Conservation (phyloP, 2,888 invertebrate genomes). For the Hyalella azteca region DNA sequence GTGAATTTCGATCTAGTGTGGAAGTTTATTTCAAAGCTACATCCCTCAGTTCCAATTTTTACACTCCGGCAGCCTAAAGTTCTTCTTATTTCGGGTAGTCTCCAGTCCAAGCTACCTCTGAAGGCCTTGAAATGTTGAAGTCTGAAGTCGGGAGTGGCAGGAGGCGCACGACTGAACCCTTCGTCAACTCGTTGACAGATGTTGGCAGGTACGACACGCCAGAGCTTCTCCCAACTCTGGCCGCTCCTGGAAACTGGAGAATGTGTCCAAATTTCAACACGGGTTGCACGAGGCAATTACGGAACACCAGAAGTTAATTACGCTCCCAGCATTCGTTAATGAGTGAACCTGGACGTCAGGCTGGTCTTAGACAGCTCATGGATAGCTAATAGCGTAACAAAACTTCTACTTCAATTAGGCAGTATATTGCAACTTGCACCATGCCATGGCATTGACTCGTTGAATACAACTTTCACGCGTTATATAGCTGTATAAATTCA, state of each 20-base stretch:
- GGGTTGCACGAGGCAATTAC: constrained; percentile 26
- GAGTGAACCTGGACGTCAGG: background rate
- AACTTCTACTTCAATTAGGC: no score
- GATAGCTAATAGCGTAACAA: background rate
- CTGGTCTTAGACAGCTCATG: background rate
- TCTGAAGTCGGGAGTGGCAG: background rate
- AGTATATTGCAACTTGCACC: no score
- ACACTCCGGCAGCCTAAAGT: no score
- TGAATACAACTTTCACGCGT: no score
- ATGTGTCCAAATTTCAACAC: constrained; percentile 17
- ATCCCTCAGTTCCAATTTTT: no score
- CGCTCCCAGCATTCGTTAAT: constrained; percentile 1
- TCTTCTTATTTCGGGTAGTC: no score
- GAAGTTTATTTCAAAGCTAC: no score
- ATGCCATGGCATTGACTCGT: no score
- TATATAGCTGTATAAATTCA: no score
- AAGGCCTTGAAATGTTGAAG: background rate
- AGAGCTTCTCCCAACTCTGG: background rate
- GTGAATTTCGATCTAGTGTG: no score
- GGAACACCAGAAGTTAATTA: constrained; percentile 8
- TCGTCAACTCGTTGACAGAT: constrained; percentile 30
- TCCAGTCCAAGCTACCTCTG: no score
- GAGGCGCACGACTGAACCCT: background rate
- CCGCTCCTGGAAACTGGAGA: constrained; percentile 24
- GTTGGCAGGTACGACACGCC: background rate